These are phyloP conservation scores for Mimumesa dahlbomi DNA, from an alignment of 2,888 invertebrate genomes.

Conservation along the genomic window DNA sequence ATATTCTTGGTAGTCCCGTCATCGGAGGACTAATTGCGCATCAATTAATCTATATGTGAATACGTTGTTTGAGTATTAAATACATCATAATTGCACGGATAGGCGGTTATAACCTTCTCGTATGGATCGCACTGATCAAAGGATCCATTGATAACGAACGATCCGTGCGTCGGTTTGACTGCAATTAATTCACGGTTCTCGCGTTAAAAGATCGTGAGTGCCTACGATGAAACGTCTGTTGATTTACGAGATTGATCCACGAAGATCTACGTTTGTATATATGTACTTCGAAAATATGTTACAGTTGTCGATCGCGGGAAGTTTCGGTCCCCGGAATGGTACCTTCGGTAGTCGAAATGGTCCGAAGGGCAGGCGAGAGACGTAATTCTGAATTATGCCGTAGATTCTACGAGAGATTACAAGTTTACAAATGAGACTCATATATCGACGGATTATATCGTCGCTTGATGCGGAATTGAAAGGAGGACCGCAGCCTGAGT, in stretches of 20 bases:
- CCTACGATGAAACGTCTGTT: neutral
- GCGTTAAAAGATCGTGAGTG: too few species aligned
- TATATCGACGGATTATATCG: slow-evolving; percentile 74
- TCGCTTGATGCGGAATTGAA: slow-evolving; percentile 57
- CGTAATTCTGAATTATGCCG: slow-evolving; percentile 70
- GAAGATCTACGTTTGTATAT: too few species aligned
- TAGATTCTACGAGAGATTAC: slow-evolving; percentile 70
- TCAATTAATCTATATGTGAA: neutral
- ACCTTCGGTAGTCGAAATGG: too few species aligned
- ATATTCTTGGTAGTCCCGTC: too few species aligned
- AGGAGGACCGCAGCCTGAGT: slow-evolving; percentile 58
- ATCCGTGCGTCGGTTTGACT: neutral
- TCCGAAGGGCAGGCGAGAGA: too few species aligned
- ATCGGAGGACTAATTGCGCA: too few species aligned
- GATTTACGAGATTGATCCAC: neutral
- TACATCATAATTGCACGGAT: slow-evolving; percentile 4
- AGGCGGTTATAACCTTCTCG: too few species aligned
- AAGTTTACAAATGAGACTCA: slow-evolving; percentile 74
- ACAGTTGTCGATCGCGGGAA: too few species aligned
- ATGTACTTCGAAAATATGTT: too few species aligned
- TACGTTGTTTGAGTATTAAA: neutral
- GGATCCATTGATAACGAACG: slow-evolving; percentile 8
- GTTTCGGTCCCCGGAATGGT: too few species aligned
- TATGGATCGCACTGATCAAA: too few species aligned
- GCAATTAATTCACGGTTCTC: slow-evolving; percentile 21